These are phyloP conservation scores for Ptilonorhynchus violaceus DNA, from an alignment of 2,113 vertebrate species.

Conservation along the genomic window DNA sequence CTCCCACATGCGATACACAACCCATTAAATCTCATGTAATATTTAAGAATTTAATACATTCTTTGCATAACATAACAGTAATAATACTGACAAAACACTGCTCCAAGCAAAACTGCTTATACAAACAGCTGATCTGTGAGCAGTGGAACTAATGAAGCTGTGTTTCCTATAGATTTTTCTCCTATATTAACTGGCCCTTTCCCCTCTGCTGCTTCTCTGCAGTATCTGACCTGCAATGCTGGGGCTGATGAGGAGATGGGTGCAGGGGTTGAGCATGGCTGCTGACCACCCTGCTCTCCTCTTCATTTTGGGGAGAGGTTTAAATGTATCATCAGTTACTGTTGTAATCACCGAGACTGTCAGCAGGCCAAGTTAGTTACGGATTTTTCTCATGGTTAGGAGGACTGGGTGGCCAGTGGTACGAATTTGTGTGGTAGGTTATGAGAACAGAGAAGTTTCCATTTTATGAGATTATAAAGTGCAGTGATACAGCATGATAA, in stretches of 20 bases:
- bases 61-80: slow-evolving; percentile 18
- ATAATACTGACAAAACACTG: background rate
- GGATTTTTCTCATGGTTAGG: background rate
- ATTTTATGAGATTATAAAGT: background rate
- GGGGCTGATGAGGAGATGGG: background rate
- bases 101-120: slow-evolving; percentile 19
- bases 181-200: background rate
- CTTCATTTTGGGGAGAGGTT: background rate
- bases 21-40: slow-evolving; percentile 39
- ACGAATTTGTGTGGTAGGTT: background rate
- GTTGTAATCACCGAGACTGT: background rate
- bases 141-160: background rate
- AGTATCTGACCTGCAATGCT: background rate
- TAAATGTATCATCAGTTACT: background rate
- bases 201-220: background rate
- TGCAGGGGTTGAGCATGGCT: background rate
- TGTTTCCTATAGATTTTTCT: background rate
- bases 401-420: background rate
- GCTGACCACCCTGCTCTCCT: background rate
- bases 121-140: background rate
- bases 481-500: background rate
- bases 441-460: background rate
- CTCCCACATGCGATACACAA: background rate
- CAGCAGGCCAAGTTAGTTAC: background rate
- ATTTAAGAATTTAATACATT: slow-evolving; percentile 47